Percentiles rank a stretch among this genome's conserved stretches.
These are phyloP conservation scores for Atta cephalotes DNA, from an alignment of 1,140 invertebrate species.

Conservation along the genomic window DNA sequence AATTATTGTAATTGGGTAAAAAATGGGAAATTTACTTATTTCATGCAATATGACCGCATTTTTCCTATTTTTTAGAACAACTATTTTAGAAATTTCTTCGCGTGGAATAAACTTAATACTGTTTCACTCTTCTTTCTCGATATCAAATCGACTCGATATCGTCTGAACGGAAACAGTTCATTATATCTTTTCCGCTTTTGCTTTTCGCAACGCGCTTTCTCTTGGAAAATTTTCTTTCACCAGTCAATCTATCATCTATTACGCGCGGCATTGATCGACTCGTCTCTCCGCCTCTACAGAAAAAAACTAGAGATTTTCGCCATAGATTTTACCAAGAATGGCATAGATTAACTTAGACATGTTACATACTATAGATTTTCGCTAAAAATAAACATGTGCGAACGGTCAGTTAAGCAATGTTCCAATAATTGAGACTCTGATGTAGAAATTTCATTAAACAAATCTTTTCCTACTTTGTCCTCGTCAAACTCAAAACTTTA, in stretches of 20 bases:
- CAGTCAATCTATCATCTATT: slow-evolving; percentile 41
- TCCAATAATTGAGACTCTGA: neutral
- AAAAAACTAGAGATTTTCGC: neutral
- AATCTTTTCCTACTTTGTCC: neutral
- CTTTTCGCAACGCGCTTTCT: slow-evolving; percentile 44
- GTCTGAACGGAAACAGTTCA: slow-evolving; percentile 45
- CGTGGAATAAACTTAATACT: neutral
- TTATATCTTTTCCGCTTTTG: slow-evolving; percentile 55
- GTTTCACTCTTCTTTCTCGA: neutral
- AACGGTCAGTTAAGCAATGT: neutral
- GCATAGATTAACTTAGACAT: slow-evolving; percentile 6
- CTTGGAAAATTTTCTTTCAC: slow-evolving; percentile 47
- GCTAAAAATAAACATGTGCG: slow-evolving; percentile 1
- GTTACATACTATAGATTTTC: neutral
- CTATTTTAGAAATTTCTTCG: neutral
- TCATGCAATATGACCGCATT: neutral
- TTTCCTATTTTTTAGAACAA: too few relatives aligned
- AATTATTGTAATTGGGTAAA: slow-evolving; percentile 1
- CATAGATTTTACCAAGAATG: neutral
- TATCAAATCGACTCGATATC: slow-evolving; percentile 29
- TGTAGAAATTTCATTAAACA: neutral
- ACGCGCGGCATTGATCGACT: slow-evolving; percentile 8
- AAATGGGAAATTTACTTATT: neutral
- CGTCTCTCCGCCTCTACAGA: neutral
- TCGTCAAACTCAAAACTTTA: neutral